Evolutionary conservation across 2,888 invertebrate species (phyloP).

Genomic region (Agapostemon virescens): DNA sequence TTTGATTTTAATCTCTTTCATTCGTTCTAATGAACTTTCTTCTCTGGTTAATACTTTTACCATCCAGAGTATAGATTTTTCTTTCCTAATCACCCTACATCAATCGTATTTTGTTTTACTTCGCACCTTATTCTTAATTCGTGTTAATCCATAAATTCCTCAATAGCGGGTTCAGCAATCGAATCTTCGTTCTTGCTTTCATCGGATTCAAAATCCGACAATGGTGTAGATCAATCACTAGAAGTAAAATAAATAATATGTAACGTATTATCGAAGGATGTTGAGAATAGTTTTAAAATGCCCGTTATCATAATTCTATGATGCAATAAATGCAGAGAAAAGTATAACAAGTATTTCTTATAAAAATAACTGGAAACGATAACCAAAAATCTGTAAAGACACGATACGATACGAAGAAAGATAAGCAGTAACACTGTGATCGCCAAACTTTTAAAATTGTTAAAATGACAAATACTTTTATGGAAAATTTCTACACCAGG

Average conservation of each 20-base stretch:
- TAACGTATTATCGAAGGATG: background rate
- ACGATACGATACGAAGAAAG: too few species aligned
- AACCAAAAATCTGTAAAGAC: too few species aligned
- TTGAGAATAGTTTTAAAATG: background rate
- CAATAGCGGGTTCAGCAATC: constrained; percentile 56
- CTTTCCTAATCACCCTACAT: constrained; percentile 10
- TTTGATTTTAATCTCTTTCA: constrained; percentile 8
- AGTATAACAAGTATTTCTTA: too few species aligned
- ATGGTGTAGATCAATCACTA: constrained; percentile 77
- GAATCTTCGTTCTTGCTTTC: constrained; percentile 62
- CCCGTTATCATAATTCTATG: too few species aligned
- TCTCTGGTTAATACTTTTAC: constrained; percentile 3
- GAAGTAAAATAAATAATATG: constrained; percentile 22
- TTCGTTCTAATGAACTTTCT: constrained; percentile 11
- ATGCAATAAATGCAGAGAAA: background rate
- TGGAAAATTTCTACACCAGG: background rate
- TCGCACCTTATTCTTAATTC: background rate
- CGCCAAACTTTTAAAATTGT: too few species aligned
- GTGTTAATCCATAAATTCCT: constrained; percentile 33
- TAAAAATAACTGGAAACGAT: too few species aligned
- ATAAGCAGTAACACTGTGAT: too few species aligned
- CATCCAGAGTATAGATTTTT: constrained; percentile 6
- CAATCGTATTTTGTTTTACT: background rate
- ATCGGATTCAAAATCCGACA: constrained; percentile 73
- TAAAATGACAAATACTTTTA: too few species aligned